A percentile compares a stretch with the other conserved stretches of the same genome.
These are phyloP conservation scores for Odontomachus brunneus DNA, from an alignment of 1,140 invertebrate species.

Conservation along the genomic window DNA sequence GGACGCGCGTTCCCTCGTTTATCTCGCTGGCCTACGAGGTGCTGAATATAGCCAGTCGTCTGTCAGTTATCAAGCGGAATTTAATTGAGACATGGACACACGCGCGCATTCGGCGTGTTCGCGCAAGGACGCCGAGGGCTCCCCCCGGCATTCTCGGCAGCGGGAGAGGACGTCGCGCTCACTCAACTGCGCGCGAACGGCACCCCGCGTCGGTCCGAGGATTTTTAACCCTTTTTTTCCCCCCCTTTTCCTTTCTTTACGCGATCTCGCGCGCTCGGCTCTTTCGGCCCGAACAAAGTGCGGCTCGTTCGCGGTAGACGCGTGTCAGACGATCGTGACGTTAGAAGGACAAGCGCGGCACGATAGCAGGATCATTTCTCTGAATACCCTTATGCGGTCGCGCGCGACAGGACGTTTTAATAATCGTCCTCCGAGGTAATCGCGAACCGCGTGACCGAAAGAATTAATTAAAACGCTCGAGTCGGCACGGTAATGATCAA, in stretches of 20 bases:
- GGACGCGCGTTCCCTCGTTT: neutral
- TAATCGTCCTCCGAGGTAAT: constrained; percentile 42
- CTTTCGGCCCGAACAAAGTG: constrained; percentile 20
- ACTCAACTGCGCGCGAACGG: neutral
- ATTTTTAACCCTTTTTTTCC: constrained; percentile 18
- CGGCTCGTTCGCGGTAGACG: constrained; percentile 25
- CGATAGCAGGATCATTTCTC: constrained; percentile 23
- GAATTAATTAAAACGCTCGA: constrained; percentile 42
- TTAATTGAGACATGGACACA: constrained; percentile 66
- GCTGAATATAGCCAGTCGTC: constrained; percentile 56
- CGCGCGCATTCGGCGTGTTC: neutral
- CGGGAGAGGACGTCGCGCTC: constrained; percentile 18
- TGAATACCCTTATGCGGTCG: constrained; percentile 10
- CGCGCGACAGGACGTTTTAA: constrained; percentile 42
- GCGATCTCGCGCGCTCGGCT: neutral
- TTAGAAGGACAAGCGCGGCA: constrained; percentile 42
- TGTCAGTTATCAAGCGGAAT: constrained; percentile 43
- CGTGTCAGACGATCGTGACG: constrained; percentile 46
- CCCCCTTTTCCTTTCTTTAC: neutral
- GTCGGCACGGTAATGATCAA: constrained; percentile 34
- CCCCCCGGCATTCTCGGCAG: constrained; percentile 1
- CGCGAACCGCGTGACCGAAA: constrained; percentile 16
- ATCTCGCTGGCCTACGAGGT: constrained; percentile 47
- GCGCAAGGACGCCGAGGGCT: constrained; percentile 51
- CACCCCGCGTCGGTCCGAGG: constrained; percentile 6